A percentile compares a stretch with the other conserved stretches of the same genome.
Conservation (phyloP, 37 sponge, comb jelly and placozoan species). For the Diacarnus erythraeanus region DNA sequence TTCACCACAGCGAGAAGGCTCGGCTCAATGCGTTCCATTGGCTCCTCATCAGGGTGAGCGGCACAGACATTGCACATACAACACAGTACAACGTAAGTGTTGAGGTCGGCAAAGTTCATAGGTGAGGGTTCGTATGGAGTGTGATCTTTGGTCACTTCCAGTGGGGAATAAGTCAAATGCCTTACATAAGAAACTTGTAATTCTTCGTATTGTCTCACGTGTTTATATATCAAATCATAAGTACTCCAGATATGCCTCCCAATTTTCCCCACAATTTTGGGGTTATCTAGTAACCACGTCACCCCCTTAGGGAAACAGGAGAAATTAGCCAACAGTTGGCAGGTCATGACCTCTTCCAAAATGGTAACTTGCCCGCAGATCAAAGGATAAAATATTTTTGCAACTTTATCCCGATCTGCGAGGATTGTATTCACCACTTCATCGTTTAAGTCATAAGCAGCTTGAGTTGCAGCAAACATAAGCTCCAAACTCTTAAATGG, state of each 20-base stretch:
- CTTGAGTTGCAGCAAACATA: constrained; percentile 26
- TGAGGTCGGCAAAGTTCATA: not conserved
- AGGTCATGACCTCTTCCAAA: constrained; percentile 4
- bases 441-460: not conserved
- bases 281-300: constrained; percentile 19
- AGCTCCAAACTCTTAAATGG: constrained; percentile 30
- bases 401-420: not conserved
- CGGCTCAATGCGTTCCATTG: constrained; percentile 12
- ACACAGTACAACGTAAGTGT: constrained; percentile 12
- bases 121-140: not conserved
- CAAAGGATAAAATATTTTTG: not conserved
- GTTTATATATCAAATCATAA: not conserved
- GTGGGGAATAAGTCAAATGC: not conserved
- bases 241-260: constrained; percentile 27
- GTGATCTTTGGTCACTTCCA: not conserved
- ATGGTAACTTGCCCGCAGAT: constrained; percentile 11
- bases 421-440: constrained; percentile 12
- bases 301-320: constrained; percentile 26
- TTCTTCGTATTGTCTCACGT: constrained; percentile 22
- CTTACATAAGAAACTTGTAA: not conserved
- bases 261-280: constrained; percentile 5
- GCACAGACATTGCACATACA: constrained; percentile 37
- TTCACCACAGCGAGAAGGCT: constrained; percentile 23
- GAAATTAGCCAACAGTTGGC: constrained; percentile 23
- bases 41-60: constrained; percentile 10